A percentile compares a stretch with the other conserved stretches of the same genome.
phyloP scores from a whole-genome alignment of 2,113 vertebrate genomes.

The Odocoileus hemionus region DNA sequence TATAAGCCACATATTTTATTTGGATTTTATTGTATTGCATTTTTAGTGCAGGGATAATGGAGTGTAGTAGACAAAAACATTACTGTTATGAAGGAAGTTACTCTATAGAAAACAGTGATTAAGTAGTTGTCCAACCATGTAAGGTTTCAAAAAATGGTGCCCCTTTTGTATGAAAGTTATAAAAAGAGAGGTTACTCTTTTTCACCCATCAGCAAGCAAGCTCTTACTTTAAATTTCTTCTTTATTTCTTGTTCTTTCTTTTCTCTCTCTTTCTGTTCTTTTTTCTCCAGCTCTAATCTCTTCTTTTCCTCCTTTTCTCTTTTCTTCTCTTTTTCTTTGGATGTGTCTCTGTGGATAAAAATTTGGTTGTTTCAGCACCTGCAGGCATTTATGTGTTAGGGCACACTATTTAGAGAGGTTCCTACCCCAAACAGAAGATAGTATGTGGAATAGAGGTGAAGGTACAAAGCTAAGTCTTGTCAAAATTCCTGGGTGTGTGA shows the following conservation, averaged over 20 bases:
- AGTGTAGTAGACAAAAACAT: background rate
- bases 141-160: background rate
- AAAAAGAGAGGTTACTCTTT: background rate
- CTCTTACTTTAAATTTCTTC: conserved; percentile 94
- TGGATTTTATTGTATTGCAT: background rate
- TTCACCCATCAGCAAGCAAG: background rate
- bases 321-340: conserved; percentile 82
- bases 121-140: background rate
- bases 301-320: conserved; percentile 87
- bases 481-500: background rate
- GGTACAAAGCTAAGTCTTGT: background rate
- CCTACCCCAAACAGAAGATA: background rate
- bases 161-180: background rate
- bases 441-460: background rate
- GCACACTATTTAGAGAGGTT: background rate
- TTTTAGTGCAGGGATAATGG: background rate
- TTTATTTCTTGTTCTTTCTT: conserved; percentile 92
- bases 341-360: conserved; percentile 72
- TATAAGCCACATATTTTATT: background rate
- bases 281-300: conserved; percentile 85
- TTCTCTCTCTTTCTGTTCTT: conserved; percentile 91
- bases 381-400: background rate
- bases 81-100: background rate
- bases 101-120: background rate
- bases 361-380: background rate